phyloP scores from a whole-genome alignment of 2,888 invertebrate genomes.

The Thumatha senex region DNA sequence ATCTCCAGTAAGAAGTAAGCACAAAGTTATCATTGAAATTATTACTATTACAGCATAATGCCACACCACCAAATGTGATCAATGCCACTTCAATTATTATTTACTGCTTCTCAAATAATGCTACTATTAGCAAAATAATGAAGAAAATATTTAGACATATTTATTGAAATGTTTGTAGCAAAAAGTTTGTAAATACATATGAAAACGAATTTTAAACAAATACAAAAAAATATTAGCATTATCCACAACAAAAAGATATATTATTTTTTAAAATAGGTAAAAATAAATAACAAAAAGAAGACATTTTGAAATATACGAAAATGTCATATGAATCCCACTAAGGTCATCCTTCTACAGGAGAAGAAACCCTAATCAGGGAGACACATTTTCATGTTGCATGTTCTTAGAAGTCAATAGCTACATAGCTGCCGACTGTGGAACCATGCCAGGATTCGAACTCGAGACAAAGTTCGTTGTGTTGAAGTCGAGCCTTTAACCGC shows the following conservation, averaged over 20 bases:
- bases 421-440: conserved; percentile 67
- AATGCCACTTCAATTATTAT: conserved; percentile 16
- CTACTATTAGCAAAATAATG: too few species aligned
- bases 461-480: conserved; percentile 9
- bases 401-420: conserved; percentile 72
- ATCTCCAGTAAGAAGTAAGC: conserved; percentile 53
- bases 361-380: conserved; percentile 39
- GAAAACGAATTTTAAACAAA: too few species aligned
- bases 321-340: conserved; percentile 32
- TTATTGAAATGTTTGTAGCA: background rate
- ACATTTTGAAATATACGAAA: conserved; percentile 3
- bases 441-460: conserved; percentile 66
- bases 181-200: too few species aligned
- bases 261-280: background rate
- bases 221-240: background rate
- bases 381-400: conserved; percentile 63
- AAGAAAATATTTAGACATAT: background rate
- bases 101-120: too few species aligned
- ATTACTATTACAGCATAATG: conserved; percentile 55
- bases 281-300: conserved; percentile 1
- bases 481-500: conserved; percentile 5
- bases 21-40: conserved; percentile 53
- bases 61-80: conserved; percentile 23
- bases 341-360: conserved; percentile 47
- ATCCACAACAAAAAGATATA: too few species aligned